Base-by-base conservation (phyloP, 1,140 invertebrate genomes). In the Drosophila athabasca region DNA sequence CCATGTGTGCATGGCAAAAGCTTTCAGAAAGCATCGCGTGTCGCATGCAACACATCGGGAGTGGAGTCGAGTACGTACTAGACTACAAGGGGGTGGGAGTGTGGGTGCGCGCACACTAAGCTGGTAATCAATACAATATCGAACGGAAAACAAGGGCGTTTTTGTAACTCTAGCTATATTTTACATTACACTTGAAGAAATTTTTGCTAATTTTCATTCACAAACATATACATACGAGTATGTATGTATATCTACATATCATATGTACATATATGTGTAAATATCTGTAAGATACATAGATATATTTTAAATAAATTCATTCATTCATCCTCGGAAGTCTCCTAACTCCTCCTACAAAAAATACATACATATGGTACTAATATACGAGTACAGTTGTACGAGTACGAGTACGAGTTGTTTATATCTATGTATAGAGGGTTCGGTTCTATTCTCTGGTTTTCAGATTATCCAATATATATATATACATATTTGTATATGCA, bases 101-200 rank as follows among this genome's bases (percentile, higher is more conserved):
- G 35, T 39, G 35, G 11, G 11, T 39, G 35, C 35, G 35, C 11
- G 35, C 13, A 39, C 35, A 13, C 11, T 39, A 39, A 39, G 35
- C 35, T 39, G 3, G 3, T 39, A 39, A 39, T 39, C 35, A 13
- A 39, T 39, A 39, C 35, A 13, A 39, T 39, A 39, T 39, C 11
- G 39, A 58, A 61, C 31, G 51, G 46, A 46, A 41, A 61, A 79
- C 19, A 69, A 70, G 57, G 53, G 46, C 39, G 51, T 50, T 39
- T 60, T 31, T 19, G 50, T 66, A 62, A 74, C 57, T 65, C 80
- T 84, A 84, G 62, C 81, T 84, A 84, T 74, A 45, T 76, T 79
- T 64, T 81, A 83, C 79, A 83, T 68, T 81, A 84, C 73, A 77
- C 54, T 74, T 77, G 81, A 81, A 81, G 82, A 84, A 84, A 84